Conservation (phyloP, 2,113 vertebrate species). For the Podocnemis expansa region DNA sequence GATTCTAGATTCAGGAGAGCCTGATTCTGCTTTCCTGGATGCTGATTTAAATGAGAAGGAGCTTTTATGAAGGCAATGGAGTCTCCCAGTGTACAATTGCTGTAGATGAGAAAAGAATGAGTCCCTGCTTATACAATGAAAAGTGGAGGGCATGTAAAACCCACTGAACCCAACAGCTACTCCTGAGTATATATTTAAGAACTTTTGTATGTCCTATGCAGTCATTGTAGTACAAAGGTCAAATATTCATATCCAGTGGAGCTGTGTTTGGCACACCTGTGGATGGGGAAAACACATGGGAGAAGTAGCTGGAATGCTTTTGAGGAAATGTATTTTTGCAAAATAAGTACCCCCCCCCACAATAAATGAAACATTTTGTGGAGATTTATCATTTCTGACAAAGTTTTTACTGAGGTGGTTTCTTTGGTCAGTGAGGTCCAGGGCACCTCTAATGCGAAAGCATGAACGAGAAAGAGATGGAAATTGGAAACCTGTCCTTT, state of each 20-base stretch:
- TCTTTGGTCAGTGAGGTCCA: neutral
- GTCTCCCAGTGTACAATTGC: neutral
- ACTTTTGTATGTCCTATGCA: neutral
- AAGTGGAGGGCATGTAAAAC: neutral
- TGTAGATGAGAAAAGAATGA: neutral
- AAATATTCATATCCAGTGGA: neutral
- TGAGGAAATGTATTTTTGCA: neutral
- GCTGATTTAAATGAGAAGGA: neutral
- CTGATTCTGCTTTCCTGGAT: neutral
- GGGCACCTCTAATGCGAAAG: neutral
- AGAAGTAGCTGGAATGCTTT: neutral
- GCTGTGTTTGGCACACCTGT: neutral
- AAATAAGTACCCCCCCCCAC: too few species aligned
- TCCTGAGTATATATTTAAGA: neutral
- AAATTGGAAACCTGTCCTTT: neutral
- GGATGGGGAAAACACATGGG: neutral
- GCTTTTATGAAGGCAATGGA: neutral
- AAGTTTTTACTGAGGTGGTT: neutral
- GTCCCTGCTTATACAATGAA: neutral
- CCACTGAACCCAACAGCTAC: neutral
- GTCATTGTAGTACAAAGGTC: neutral
- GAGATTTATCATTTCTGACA: neutral
- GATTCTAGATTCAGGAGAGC: rapidly evolving
- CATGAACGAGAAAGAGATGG: neutral
- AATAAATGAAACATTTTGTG: neutral